A percentile compares a stretch with the other conserved stretches of the same genome.
These are phyloP conservation scores for Arothron firmamentum DNA, from an alignment of 2,113 vertebrate genomes.

Conservation along the genomic window DNA sequence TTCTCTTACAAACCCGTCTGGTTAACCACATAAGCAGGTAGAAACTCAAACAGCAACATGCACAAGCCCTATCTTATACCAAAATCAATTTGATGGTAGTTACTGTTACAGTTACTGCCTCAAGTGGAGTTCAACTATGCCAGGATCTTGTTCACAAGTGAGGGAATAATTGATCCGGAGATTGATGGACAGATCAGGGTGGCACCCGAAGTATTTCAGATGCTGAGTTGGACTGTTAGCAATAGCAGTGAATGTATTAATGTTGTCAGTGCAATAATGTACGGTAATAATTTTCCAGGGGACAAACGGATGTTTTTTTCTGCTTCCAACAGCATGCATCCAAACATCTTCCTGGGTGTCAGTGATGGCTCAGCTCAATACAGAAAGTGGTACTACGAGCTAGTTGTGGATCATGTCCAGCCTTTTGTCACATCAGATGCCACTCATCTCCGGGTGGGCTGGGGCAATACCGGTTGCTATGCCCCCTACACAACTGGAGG, in stretches of 20 bases:
- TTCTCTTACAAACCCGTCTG: conserved; percentile 89
- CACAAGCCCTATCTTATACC: background rate
- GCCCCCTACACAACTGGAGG: conserved; percentile 89
- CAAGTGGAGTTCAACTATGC: no score
- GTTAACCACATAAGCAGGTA: conserved; percentile 96
- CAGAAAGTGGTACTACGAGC: conserved; percentile 94
- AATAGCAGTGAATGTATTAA: no score
- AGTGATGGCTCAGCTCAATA: conserved; percentile 95
- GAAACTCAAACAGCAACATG: conserved; percentile 3
- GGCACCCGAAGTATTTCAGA: no score
- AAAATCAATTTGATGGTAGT: no score
- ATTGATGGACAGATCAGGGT: no score
- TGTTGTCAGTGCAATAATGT: no score
- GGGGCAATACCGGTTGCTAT: conserved; percentile 91
- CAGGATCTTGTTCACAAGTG: no score
- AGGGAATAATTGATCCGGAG: no score
- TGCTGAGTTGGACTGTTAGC: no score
- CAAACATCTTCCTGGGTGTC: conserved; percentile 93
- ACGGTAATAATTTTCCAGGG: no score
- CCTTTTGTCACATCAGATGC: conserved; percentile 90
- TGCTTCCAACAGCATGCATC: conserved; percentile 77
- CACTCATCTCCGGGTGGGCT: conserved; percentile 91
- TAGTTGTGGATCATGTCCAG: conserved; percentile 88
- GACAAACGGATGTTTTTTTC: background rate
- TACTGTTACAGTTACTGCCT: no score